phyloP scores from a whole-genome alignment of 2,888 invertebrate species.

The Unio pictorum region DNA sequence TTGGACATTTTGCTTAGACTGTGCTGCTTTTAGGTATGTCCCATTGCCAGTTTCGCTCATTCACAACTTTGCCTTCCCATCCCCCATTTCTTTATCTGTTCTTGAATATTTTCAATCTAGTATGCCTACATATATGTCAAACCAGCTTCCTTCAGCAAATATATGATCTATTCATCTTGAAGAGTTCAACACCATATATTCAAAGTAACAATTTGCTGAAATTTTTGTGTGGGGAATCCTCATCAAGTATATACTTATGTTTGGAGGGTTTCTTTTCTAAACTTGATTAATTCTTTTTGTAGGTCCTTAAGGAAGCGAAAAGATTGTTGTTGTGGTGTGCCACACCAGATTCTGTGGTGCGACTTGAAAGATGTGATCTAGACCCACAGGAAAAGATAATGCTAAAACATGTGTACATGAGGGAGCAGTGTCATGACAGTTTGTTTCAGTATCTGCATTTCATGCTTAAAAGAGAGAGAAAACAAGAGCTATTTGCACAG shows the following conservation, averaged over 20 bases:
- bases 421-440: conserved; percentile 59
- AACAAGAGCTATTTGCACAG: conserved; percentile 34
- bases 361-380: conserved; percentile 34
- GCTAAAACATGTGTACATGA: conserved; percentile 44
- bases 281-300: background rate
- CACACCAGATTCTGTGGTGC: conserved; percentile 61
- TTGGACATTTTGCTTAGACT: too few relatives aligned
- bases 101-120: too few relatives aligned
- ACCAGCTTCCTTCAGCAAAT: too few relatives aligned
- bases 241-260: background rate
- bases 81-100: too few relatives aligned
- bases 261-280: background rate
- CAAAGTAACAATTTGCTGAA: too few relatives aligned
- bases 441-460: conserved; percentile 51
- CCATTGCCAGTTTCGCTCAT: too few relatives aligned
- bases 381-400: conserved; percentile 22
- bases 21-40: too few relatives aligned
- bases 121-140: too few relatives aligned
- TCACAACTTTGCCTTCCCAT: too few relatives aligned
- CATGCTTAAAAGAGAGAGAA: conserved; percentile 17
- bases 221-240: background rate
- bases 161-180: too few relatives aligned
- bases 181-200: too few relatives aligned
- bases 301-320: conserved; percentile 43
- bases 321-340: conserved; percentile 60